Evolutionary conservation across 2,888 invertebrate genomes (phyloP).

Genomic region (Abrostola triplasia): DNA sequence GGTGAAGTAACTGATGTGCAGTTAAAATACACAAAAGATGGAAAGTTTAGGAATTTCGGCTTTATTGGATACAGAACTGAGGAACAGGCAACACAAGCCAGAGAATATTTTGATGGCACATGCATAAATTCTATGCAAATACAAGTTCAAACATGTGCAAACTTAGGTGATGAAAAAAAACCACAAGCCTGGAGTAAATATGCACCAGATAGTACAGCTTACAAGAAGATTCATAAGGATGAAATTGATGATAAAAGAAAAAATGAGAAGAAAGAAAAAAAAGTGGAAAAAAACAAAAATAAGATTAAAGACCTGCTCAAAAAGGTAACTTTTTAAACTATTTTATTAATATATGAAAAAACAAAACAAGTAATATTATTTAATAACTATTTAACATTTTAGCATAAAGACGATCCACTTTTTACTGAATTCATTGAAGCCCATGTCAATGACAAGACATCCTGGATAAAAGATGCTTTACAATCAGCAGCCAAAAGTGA

Average conservation of each 20-base stretch:
- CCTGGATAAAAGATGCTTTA: constrained; percentile 80
- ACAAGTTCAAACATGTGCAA: constrained; percentile 92
- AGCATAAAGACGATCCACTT: constrained; percentile 95
- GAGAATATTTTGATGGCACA: constrained; percentile 93
- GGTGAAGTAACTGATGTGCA: constrained; percentile 97
- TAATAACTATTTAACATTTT: constrained; percentile 50
- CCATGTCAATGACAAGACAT: constrained; percentile 89
- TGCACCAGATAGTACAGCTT: constrained; percentile 92
- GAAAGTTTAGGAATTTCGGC: constrained; percentile 97
- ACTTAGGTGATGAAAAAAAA: constrained; percentile 91
- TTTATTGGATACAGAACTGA: constrained; percentile 96
- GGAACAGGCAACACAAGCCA: constrained; percentile 93
- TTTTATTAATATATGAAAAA: not conserved
- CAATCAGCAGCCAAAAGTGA: constrained; percentile 73
- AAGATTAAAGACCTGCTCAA: constrained; percentile 91
- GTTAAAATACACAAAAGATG: constrained; percentile 96
- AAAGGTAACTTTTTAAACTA: constrained; percentile 83
- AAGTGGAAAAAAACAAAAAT: constrained; percentile 78
- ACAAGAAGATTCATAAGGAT: constrained; percentile 85
- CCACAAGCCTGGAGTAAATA: constrained; percentile 98
- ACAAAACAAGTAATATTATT: not conserved
- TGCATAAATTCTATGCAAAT: constrained; percentile 95
- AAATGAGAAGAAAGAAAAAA: constrained; percentile 71
- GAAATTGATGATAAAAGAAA: constrained; percentile 74
- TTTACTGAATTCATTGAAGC: constrained; percentile 96